phyloP scores from a whole-genome alignment of 2,888 invertebrate genomes.

The Andrena chrysosceles region DNA sequence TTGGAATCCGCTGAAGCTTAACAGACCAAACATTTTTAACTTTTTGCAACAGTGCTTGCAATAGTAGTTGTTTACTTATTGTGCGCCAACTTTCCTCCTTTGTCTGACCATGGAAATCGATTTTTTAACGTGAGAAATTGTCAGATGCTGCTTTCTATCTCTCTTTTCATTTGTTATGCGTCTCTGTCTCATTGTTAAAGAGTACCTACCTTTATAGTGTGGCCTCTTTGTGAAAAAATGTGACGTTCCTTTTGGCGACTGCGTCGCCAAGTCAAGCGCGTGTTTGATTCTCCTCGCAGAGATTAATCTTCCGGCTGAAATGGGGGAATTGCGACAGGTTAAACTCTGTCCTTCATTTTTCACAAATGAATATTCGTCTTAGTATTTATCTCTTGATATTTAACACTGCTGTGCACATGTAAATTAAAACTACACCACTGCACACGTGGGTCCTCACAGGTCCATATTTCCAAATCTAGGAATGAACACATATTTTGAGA shows the following conservation, averaged over 20 bases:
- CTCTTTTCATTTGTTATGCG: constrained; percentile 10
- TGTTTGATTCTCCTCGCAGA: background rate
- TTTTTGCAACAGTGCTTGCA: background rate
- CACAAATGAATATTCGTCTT: too few relatives aligned
- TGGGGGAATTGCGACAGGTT: background rate
- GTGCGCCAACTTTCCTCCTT: background rate
- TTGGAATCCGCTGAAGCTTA: background rate
- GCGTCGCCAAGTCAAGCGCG: background rate
- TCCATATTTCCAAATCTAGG: too few relatives aligned
- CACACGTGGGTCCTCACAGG: too few relatives aligned
- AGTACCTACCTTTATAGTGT: background rate
- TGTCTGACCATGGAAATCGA: constrained; percentile 1
- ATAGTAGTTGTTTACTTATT: background rate
- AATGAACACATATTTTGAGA: too few relatives aligned
- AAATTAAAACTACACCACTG: too few relatives aligned
- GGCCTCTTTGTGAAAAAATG: background rate
- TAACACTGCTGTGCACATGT: too few relatives aligned
- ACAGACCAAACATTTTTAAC: background rate
- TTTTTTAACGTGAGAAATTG: constrained; percentile 23
- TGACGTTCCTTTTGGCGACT: background rate
- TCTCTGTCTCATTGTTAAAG: constrained; percentile 17
- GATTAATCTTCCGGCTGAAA: constrained; percentile 1
- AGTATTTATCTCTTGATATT: too few relatives aligned
- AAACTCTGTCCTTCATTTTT: too few relatives aligned
- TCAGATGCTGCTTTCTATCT: constrained; percentile 15